Percentiles rank a stretch among this genome's conserved stretches.
phyloP scores from a whole-genome alignment of 2,797 vertebrate species.

The Holocentrus rufus region DNA sequence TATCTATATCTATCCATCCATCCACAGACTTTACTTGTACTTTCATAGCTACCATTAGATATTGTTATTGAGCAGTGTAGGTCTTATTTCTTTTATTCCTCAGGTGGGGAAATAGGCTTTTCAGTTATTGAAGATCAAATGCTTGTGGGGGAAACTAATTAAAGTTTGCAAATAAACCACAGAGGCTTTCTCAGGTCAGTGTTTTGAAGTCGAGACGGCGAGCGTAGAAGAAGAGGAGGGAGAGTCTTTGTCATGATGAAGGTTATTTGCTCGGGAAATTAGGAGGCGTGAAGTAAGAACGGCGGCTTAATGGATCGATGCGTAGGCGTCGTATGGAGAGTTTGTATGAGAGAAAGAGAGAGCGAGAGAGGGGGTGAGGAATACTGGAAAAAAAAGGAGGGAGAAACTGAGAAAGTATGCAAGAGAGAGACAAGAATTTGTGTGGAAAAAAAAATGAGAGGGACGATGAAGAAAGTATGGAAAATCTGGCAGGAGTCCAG shows the following conservation, averaged over 20 bases:
- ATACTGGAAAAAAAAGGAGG: neutral
- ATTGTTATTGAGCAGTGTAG: neutral
- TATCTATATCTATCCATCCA: neutral
- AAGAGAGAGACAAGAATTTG: conserved; percentile 8
- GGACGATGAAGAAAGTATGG: conserved; percentile 25
- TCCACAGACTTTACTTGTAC: too few species aligned
- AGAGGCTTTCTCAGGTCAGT: conserved; percentile 34
- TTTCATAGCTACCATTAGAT: too few species aligned
- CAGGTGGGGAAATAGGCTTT: conserved; percentile 14
- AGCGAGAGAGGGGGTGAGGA: neutral
- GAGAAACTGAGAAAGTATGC: neutral
- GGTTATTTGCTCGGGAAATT: conserved; percentile 44
- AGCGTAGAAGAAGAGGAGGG: conserved; percentile 22
- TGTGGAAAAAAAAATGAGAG: conserved; percentile 23
- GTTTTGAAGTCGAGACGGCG: conserved; percentile 24
- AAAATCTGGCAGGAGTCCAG: conserved; percentile 35
- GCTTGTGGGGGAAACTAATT: conserved; percentile 37
- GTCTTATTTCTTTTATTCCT: conserved; percentile 13
- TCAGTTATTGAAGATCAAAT: conserved; percentile 6
- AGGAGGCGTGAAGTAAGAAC: conserved; percentile 42
- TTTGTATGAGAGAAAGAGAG: neutral
- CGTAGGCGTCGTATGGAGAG: conserved; percentile 9
- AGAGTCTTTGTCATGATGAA: conserved; percentile 32
- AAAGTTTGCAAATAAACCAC: conserved; percentile 31
- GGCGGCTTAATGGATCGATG: conserved; percentile 52